These are phyloP conservation scores for Volucella zonaria DNA, from an alignment of 2,888 invertebrate genomes.

Conservation along the genomic window DNA sequence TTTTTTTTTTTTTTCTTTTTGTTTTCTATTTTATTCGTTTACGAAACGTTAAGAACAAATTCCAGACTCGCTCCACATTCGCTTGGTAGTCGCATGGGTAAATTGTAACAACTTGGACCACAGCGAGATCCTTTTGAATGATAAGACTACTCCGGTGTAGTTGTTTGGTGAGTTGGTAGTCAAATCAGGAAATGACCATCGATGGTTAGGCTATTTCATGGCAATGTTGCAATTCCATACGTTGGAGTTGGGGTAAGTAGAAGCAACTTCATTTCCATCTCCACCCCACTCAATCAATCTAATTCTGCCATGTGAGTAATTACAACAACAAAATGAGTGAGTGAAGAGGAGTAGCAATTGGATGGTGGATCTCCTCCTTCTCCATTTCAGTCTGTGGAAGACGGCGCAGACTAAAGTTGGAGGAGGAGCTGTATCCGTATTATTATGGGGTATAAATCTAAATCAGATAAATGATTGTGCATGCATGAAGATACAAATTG, in stretches of 20 bases:
- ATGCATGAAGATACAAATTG: conserved; percentile 43
- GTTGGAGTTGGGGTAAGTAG: too few relatives aligned
- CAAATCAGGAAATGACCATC: conserved; percentile 63
- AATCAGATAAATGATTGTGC: conserved; percentile 44
- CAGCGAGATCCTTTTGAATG: conserved; percentile 34
- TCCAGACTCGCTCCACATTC: conserved; percentile 51
- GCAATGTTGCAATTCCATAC: conserved; percentile 6
- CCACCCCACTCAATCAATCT: conserved; percentile 69
- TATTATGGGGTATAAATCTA: conserved; percentile 38
- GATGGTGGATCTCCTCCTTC: neutral
- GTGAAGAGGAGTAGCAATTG: conserved; percentile 39
- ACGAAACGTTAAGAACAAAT: conserved; percentile 16
- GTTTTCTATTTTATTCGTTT: too few relatives aligned
- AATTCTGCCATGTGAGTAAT: conserved; percentile 63
- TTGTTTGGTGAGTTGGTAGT: conserved; percentile 32
- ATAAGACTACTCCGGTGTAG: conserved; percentile 18
- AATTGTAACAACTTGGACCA: conserved; percentile 48
- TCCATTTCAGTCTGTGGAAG: neutral
- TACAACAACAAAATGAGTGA: conserved; percentile 60
- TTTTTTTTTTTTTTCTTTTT: neutral
- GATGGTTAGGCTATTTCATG: conserved; percentile 32
- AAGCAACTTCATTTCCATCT: conserved; percentile 7
- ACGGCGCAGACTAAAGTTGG: neutral
- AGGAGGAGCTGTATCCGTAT: conserved; percentile 25
- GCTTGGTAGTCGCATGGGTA: conserved; percentile 39